phyloP scores from a whole-genome alignment of 2,113 vertebrate genomes.

The Tupaia chinensis region DNA sequence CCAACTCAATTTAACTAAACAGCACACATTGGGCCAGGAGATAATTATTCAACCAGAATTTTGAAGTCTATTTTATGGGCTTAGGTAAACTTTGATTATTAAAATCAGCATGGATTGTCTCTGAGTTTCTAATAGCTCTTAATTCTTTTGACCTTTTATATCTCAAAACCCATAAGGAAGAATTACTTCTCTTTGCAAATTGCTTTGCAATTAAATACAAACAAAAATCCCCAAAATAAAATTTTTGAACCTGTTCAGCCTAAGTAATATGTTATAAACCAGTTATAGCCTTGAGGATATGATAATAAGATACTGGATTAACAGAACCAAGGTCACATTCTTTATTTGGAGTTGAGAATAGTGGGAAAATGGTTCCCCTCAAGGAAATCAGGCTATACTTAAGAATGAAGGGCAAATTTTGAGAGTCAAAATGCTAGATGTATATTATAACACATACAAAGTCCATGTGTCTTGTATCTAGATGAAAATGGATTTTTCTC shows the following conservation, averaged over 20 bases:
- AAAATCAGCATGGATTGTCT: not conserved
- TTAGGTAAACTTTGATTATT: not conserved
- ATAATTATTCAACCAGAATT: not conserved
- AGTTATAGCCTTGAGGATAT: not conserved
- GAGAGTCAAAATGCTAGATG: not conserved
- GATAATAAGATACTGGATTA: not conserved
- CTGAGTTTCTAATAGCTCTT: not conserved
- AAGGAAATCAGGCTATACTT: not conserved
- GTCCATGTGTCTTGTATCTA: not conserved
- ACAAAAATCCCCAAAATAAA: not conserved
- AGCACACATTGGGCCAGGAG: not conserved
- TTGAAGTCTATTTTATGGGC: not conserved
- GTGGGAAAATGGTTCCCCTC: not conserved
- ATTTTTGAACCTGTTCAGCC: not conserved
- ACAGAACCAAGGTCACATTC: not conserved
- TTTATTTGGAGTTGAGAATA: not conserved
- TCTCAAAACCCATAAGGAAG: not conserved
- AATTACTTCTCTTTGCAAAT: not conserved
- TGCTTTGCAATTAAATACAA: not conserved
- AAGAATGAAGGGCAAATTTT: not conserved
- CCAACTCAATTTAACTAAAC: not conserved
- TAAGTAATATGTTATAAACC: not conserved
- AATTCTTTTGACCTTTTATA: not conserved
- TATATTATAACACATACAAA: not conserved
- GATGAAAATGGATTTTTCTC: conserved; percentile 2